Percentiles rank a stretch among this genome's conserved stretches.
Evolutionary conservation across 2,797 vertebrate genomes (phyloP).

Genomic region (Propithecus deckenii): DNA sequence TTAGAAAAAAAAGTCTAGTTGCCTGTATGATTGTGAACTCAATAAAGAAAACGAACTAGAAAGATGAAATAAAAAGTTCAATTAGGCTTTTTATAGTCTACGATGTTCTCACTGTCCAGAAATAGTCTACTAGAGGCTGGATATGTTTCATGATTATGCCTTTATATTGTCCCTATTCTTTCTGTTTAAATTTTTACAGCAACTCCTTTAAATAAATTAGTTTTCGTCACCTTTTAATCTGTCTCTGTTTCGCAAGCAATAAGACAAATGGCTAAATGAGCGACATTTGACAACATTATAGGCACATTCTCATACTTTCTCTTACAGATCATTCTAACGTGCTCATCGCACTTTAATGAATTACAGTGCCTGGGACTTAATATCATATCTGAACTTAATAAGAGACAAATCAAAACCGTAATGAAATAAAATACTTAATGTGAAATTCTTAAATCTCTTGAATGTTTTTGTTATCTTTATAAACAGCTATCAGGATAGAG

Average conservation of each 20-base stretch:
- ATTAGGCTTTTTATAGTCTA: background rate
- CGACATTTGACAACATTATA: background rate
- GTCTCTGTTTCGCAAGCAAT: slow-evolving; percentile 15
- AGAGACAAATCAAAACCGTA: background rate
- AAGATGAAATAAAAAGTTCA: slow-evolving; percentile 25
- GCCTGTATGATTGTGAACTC: background rate
- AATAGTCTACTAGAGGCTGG: slow-evolving; percentile 38
- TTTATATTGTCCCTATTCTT: slow-evolving; percentile 38
- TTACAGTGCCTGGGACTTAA: background rate
- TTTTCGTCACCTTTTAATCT: slow-evolving; percentile 44
- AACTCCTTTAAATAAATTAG: background rate
- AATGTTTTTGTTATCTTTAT: background rate
- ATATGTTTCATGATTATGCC: slow-evolving; percentile 52
- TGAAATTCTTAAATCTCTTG: background rate
- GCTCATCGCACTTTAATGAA: slow-evolving; percentile 35
- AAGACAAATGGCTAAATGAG: background rate
- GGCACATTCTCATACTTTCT: background rate
- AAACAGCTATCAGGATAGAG: background rate
- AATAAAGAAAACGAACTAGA: slow-evolving; percentile 48
- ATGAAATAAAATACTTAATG: background rate
- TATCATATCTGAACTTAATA: slow-evolving; percentile 42
- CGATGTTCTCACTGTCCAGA: slow-evolving; percentile 13
- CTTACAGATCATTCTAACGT: background rate
- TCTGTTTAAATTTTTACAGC: slow-evolving; percentile 47
- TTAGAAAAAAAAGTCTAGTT: background rate